Conservation (phyloP, 2,113 vertebrate genomes). For the Marmota flaviventris region DNA sequence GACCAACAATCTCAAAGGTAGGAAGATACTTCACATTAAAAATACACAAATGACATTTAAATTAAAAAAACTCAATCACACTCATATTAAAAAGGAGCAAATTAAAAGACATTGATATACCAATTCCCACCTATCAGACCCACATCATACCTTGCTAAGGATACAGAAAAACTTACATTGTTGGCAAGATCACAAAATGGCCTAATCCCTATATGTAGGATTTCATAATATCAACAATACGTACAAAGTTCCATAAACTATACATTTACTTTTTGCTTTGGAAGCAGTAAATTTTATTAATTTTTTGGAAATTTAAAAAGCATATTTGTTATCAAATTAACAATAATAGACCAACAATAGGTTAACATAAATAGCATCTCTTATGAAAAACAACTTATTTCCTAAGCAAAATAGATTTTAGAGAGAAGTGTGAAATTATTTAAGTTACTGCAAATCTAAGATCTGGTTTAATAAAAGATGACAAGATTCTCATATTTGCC, state of each 20-base stretch:
- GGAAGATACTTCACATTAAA: constrained; percentile 31
- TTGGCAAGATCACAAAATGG: background rate
- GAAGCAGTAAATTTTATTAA: background rate
- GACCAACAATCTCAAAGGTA: background rate
- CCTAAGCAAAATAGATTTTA: constrained; percentile 8
- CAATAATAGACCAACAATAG: background rate
- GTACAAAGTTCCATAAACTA: constrained; percentile 24
- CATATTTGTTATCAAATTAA: background rate
- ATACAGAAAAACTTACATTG: background rate
- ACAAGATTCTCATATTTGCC: background rate
- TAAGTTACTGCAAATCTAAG: background rate
- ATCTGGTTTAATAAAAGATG: background rate
- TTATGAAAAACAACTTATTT: background rate
- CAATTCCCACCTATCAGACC: background rate
- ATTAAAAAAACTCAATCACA: constrained; percentile 10
- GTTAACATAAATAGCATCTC: background rate
- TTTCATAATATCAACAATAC: background rate
- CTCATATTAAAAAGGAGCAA: background rate
- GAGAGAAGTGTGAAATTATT: background rate
- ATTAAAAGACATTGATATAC: constrained; percentile 29
- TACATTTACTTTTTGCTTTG: constrained; percentile 18
- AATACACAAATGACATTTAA: constrained; percentile 39
- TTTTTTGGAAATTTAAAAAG: too few relatives aligned
- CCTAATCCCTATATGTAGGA: background rate
- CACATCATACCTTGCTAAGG: background rate